phyloP scores from a whole-genome alignment of 2,113 vertebrate genomes.

The Regulus satrapa region DNA sequence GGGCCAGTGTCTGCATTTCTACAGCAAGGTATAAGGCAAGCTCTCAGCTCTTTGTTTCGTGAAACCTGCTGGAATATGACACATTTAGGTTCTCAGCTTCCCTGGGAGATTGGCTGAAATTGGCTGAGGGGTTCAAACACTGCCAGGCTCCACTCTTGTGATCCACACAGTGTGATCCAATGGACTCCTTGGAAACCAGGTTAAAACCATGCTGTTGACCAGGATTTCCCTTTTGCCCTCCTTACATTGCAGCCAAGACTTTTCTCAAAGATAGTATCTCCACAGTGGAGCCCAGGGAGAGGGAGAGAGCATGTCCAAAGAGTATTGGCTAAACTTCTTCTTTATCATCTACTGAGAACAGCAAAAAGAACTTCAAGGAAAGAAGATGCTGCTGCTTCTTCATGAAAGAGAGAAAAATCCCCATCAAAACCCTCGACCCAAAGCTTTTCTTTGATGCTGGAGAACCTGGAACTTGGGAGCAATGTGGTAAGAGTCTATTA shows the following conservation, averaged over 20 bases:
- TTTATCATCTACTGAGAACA: not conserved
- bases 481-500: not conserved
- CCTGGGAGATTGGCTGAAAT: not conserved
- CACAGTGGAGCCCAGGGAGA: not conserved
- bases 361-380: not conserved
- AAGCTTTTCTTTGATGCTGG: not conserved
- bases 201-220: not conserved
- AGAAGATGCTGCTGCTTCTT: not conserved
- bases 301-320: not conserved
- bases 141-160: not conserved
- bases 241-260: not conserved
- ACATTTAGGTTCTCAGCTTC: not conserved
- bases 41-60: not conserved
- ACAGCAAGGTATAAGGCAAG: not conserved
- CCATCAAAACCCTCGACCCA: not conserved
- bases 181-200: not conserved
- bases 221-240: not conserved
- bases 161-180: not conserved
- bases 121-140: not conserved
- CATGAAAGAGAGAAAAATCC: not conserved
- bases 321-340: not conserved
- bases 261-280: not conserved
- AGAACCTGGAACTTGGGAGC: not conserved
- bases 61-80: not conserved
- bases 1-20: not conserved